Evolutionary conservation across 2,888 invertebrate genomes (phyloP).

Genomic region (Spatulosminthurus flaviceps): DNA sequence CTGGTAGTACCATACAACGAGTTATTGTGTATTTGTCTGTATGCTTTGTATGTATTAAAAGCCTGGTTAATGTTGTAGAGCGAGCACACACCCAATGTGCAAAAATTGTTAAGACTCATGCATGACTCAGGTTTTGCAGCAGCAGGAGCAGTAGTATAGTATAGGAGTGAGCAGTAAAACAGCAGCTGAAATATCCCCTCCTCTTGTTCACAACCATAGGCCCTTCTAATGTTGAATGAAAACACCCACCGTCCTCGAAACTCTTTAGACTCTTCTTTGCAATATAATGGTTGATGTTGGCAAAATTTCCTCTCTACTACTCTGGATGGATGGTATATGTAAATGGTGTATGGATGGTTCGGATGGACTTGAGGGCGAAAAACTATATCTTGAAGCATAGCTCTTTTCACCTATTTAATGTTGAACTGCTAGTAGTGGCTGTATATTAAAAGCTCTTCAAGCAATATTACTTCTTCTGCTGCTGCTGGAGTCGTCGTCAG

Average conservation of each 20-base stretch:
- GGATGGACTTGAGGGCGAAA: slow-evolving; percentile 19
- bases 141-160: slow-evolving; percentile 1
- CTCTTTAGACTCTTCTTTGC: slow-evolving; percentile 26
- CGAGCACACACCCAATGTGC: slow-evolving; percentile 16
- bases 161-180: too few species aligned
- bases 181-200: slow-evolving; percentile 21
- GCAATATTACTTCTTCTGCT: too few species aligned
- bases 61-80: background rate
- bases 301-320: background rate
- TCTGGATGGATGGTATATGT: background rate
- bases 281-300: slow-evolving; percentile 21
- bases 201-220: background rate
- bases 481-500: too few species aligned
- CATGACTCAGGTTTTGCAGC: slow-evolving; percentile 23
- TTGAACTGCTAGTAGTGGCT: too few species aligned
- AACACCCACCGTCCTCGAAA: slow-evolving; percentile 32
- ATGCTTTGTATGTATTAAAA: background rate
- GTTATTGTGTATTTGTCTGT: background rate
- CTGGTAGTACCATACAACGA: background rate
- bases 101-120: slow-evolving; percentile 25
- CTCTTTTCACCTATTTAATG: too few species aligned
- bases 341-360: background rate
- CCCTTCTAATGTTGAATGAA: background rate
- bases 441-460: too few species aligned
- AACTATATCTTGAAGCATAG: background rate